Base-by-base conservation (phyloP, 1,140 invertebrate genomes). In the Papilio glaucus region DNA sequence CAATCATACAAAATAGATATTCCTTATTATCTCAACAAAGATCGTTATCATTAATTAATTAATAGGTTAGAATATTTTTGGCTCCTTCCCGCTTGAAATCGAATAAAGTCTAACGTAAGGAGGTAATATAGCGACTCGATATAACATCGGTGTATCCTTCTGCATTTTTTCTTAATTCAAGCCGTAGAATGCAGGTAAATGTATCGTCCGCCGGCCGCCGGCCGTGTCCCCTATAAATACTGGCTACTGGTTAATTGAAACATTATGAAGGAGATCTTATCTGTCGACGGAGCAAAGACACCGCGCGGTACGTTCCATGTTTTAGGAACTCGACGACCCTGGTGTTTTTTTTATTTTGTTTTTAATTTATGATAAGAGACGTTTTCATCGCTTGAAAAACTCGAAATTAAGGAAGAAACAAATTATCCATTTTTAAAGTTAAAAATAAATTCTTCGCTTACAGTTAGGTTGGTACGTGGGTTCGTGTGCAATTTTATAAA, bases 231-330 rank as follows among this genome's bases (percentile, higher is more conserved):
- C 81, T 85, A 89, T 89, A 89, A 89, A 89, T 89, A 87, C 83
- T 78, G 82, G 86, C 87, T 89, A 87, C 87, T 88, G 87, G 83
- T 88, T 89, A 89, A 89, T 89, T 89, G 87, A 89, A 87, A 89
- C 87, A 89, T 89, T 89, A 89, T 89, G 81, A 83, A 84, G 73
- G 67, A 81, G 87, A 89, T 88, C 76, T 88, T 88, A 88, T 89
- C 86, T 68, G 18, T 10, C 70, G 53, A 6, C 15, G 49, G 57
- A 62, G 70, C 78, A 82, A 82, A 82, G 85, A 81, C 77, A 81
- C 81, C 81, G 84, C 77, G 75, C 41, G 38, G 67, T 49, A 71
- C 77, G 76, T 42, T 45, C 76, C 74, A 74, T 77, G 73, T 81
- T 79, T 80, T 77, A 76, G 79, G 83, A 83, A 84, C 83, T 76